Base-by-base conservation (phyloP, 2,888 invertebrate species). In the Baronia brevicornis region DNA sequence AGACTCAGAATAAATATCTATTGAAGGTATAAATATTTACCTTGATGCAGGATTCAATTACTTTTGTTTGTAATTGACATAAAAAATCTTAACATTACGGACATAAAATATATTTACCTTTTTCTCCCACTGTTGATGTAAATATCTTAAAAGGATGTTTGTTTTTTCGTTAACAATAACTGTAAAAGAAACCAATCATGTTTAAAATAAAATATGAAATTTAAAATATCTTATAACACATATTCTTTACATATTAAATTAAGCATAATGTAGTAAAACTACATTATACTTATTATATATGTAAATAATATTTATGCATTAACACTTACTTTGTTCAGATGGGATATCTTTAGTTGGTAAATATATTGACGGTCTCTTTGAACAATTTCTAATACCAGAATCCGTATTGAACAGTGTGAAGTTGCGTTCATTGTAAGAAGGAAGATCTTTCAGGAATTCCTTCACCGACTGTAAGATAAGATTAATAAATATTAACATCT, bases 91-190 rank as follows among this genome's bases (percentile, higher is more conserved):
- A n/a, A n/a, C n/a, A n/a, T n/a, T n/a, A 12, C 4, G 13, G 9
- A 9, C 22, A 31, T 15, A 22, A 15, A 13, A 25, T 8, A 18
- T 17, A 36, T 25, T 56, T 68, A 91, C 90, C 88, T 95, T 95
- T 85, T 95, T 96, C 65, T 97, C 96, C 95, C 96, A 97, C 74
- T 96, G 95, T 59, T 96, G 95, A 56, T 97, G 96, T 44, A 97
- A 87, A 75, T 96, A 97, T 79, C 97, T 90, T 57, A 97, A 78
- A 37, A 97, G 86, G 58, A 97, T 96, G 65, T 96, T 96, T 26
- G 96, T 94, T 80, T 96, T 97, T 77, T 97, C 97, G 62, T 96
- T 95, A 22, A 96, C 96, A 63, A 97, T 97, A 53, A 96, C 95
- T 93, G 86, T 42, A 91, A 88, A 58, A 30, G 44, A 51, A 54